Evolutionary conservation across 2,888 invertebrate species (phyloP).

Genomic region (Diogma glabrata): DNA sequence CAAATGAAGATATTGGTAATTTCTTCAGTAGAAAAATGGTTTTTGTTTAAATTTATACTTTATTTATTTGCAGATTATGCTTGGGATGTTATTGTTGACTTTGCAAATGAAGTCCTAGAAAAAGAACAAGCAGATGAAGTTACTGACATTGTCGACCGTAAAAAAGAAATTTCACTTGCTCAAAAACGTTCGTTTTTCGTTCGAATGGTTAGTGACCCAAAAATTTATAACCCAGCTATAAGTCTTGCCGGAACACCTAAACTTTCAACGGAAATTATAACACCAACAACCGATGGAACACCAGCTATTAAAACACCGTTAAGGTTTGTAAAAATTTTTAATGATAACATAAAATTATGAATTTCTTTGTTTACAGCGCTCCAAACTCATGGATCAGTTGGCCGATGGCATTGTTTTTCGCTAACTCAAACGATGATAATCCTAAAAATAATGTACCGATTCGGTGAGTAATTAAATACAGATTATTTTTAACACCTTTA

Average conservation of each 20-base stretch:
- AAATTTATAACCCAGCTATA: slow-evolving; percentile 88
- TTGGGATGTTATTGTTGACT: slow-evolving; percentile 74
- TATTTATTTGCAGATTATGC: slow-evolving; percentile 63
- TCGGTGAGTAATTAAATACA: slow-evolving; percentile 43
- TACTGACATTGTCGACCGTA: slow-evolving; percentile 60
- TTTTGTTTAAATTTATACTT: not conserved
- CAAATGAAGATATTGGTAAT: slow-evolving; percentile 67
- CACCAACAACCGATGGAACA: slow-evolving; percentile 28
- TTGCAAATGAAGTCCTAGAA: slow-evolving; percentile 68
- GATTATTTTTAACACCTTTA: not conserved
- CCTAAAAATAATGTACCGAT: slow-evolving; percentile 60
- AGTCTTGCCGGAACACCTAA: slow-evolving; percentile 57
- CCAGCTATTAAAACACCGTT: slow-evolving; percentile 34
- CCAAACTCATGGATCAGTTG: slow-evolving; percentile 79
- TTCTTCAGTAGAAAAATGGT: slow-evolving; percentile 9
- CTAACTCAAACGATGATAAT: slow-evolving; percentile 59
- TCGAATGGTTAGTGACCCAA: slow-evolving; percentile 95
- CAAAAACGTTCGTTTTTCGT: slow-evolving; percentile 94
- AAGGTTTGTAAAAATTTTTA: slow-evolving; percentile 18
- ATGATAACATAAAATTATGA: not conserved
- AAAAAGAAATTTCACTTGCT: slow-evolving; percentile 67
- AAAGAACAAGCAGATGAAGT: slow-evolving; percentile 53
- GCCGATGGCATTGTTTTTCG: slow-evolving; percentile 81
- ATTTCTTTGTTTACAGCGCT: slow-evolving; percentile 9
- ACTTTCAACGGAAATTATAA: slow-evolving; percentile 30